Percentiles rank a stretch among this genome's conserved stretches.
Conservation (phyloP, 2,797 vertebrate species). For the Pangasius macronema region DNA sequence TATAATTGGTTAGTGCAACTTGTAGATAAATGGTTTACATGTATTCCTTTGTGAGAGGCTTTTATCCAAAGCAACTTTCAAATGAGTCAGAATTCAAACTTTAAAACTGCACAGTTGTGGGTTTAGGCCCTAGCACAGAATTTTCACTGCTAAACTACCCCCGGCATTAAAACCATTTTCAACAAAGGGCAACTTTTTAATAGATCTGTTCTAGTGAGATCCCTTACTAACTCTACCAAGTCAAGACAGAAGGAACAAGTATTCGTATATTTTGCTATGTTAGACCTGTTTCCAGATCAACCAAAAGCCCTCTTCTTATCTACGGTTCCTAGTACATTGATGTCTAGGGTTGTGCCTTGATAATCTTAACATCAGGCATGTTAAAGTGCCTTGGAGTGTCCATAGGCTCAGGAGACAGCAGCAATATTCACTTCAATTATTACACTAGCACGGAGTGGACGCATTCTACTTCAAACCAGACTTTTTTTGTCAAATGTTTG, state of each 20-base stretch:
- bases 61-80: conserved; percentile 1
- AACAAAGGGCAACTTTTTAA: background rate
- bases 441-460: conserved; percentile 34
- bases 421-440: conserved; percentile 33
- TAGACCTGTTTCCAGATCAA: background rate
- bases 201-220: background rate
- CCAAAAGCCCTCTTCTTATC: background rate
- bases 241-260: background rate
- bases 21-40: background rate
- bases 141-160: background rate
- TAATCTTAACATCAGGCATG: conserved; percentile 21
- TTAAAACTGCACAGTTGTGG: background rate
- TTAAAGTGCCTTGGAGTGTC: conserved; percentile 29
- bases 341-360: background rate
- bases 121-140: background rate
- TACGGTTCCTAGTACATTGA: background rate
- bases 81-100: background rate
- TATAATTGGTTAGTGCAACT: background rate
- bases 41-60: background rate
- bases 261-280: background rate
- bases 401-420: conserved; percentile 29
- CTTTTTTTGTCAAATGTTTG: conserved; percentile 63
- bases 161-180: background rate
- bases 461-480: conserved; percentile 47
- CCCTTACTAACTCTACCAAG: background rate